phyloP scores from a whole-genome alignment of 2,888 invertebrate genomes.

The Selenia dentaria region DNA sequence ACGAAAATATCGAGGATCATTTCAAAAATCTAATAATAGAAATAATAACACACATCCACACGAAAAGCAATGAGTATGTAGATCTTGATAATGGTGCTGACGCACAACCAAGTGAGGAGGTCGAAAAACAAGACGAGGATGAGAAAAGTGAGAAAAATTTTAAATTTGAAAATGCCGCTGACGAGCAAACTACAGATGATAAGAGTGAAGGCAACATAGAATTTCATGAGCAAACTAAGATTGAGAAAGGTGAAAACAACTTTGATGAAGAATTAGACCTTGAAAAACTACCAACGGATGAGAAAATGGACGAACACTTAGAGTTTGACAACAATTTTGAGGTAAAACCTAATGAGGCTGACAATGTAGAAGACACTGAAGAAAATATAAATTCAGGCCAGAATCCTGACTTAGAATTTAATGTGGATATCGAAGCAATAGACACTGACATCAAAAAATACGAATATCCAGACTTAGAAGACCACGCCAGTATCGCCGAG shows the following conservation, averaged over 20 bases:
- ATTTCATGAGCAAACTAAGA: too few relatives aligned
- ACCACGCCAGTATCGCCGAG: background rate
- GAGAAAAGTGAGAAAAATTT: background rate
- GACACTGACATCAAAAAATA: conserved; percentile 2
- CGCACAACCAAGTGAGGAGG: background rate
- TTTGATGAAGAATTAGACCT: too few relatives aligned
- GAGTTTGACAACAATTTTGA: background rate
- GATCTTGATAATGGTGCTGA: conserved; percentile 6
- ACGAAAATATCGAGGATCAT: conserved; percentile 4
- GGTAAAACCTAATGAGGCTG: background rate
- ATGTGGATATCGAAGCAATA: background rate
- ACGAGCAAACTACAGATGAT: background rate
- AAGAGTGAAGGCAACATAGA: background rate
- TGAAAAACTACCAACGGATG: background rate
- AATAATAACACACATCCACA: conserved; percentile 8
- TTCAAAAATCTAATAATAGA: conserved; percentile 4
- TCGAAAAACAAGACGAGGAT: background rate
- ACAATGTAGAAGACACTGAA: background rate
- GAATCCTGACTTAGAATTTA: background rate
- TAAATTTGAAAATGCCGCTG: background rate
- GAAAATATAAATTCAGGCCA: background rate
- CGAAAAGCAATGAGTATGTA: conserved; percentile 3
- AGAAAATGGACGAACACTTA: background rate
- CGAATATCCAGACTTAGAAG: background rate
- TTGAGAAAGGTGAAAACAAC: too few relatives aligned